Conservation (phyloP, 2,888 invertebrate species). For the Chaitophorus viminalis region DNA sequence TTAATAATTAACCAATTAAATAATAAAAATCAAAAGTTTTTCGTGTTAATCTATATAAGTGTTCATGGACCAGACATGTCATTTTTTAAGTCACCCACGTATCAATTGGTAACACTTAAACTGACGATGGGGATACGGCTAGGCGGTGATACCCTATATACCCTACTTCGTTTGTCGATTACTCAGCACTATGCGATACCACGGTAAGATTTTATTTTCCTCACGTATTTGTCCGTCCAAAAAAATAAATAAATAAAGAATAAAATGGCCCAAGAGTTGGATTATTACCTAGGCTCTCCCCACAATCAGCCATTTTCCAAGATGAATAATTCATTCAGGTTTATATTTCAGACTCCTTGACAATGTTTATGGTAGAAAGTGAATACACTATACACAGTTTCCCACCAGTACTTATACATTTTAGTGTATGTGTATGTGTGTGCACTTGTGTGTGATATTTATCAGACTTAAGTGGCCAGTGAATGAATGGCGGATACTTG, state of each 20-base stretch:
- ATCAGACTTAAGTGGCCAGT: constrained; percentile 35
- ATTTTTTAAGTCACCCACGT: background rate
- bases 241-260: constrained; percentile 27
- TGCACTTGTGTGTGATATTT: background rate
- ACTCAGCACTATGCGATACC: background rate
- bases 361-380: background rate
- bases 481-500: too few relatives aligned
- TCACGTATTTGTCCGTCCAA: constrained; percentile 24
- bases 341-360: constrained; percentile 27
- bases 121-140: background rate
- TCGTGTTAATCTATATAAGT: too few relatives aligned
- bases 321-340: constrained; percentile 41
- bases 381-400: background rate
- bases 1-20: too few relatives aligned
- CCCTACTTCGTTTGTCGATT: constrained; percentile 25
- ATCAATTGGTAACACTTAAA: background rate
- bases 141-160: background rate
- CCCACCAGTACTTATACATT: background rate
- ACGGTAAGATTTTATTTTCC: constrained; percentile 32
- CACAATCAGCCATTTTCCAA: constrained; percentile 22
- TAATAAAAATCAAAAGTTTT: too few relatives aligned
- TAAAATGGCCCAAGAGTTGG: constrained; percentile 29
- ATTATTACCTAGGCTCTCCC: constrained; percentile 23
- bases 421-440: too few relatives aligned
- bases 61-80: background rate